Base-by-base conservation (phyloP, 2,113 vertebrate genomes). In the Gasterosteus aculeatus region DNA sequence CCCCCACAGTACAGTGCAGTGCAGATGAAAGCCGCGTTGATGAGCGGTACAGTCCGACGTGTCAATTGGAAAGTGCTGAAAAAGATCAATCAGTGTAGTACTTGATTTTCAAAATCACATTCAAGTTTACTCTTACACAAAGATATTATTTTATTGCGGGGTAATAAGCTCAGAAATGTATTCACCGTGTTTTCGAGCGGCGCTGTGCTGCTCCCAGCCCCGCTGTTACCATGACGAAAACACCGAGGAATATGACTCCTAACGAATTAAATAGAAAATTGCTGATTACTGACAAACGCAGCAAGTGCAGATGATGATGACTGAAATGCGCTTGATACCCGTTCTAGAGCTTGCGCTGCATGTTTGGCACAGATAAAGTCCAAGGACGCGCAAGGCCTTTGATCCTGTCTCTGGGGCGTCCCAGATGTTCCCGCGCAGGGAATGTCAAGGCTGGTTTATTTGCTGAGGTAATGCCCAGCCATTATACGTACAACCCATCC, bases 381-480 rank as follows among this genome's bases (percentile, higher is more conserved):
- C 87, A 90, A 90, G 87, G 87, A 89, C 82, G 63, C 68, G 39
- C 61, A 7, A 61, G 76, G 84, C 77, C 75, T 87, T 90, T 90
- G 89, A 88, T 92, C 83, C 72, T 41, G 78, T 89, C 87, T 85
- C 87, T 62, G 75, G 85, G 83, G 89, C 86, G 62, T 85, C 90
- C 88, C 91, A 91, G 89, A 92, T 90, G 91, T 90, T 91, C 78
- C 75, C 65, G 69, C 42, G 9, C 77, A 75, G 82, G 84, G 85
- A 90, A 84, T 87, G 90, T 88, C 86, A 81, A 85, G 84, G 85
- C 85, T 84, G 72, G 84, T 90, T 91, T 90, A 88, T 91, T 90
- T 87, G 80, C 85, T 83, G 80, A 90, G 77, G 86, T 89, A 87
- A 87, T 86, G 87, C 82, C 85, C 79, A 62, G 77, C 82, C 82